Conservation (phyloP, 1,140 invertebrate species). For the Eupristina koningsbergeri region DNA sequence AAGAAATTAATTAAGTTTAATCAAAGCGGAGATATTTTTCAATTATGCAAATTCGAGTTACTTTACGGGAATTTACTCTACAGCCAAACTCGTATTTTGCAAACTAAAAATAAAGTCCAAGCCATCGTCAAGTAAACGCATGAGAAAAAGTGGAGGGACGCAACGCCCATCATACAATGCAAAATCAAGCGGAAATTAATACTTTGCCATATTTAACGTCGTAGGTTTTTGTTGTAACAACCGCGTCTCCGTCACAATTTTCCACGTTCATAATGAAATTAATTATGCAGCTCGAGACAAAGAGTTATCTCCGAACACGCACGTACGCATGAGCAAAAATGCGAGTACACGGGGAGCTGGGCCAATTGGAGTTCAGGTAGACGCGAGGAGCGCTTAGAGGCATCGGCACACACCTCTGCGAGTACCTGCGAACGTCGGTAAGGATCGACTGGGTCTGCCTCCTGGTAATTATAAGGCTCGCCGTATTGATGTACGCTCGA, state of each 20-base stretch:
- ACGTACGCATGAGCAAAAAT: neutral
- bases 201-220: neutral
- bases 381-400: neutral
- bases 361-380: neutral
- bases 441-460: neutral
- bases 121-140: neutral
- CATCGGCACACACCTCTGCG: constrained; percentile 27
- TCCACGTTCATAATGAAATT: neutral
- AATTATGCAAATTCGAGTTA: neutral
- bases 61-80: neutral
- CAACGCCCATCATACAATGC: neutral
- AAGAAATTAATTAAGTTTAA: neutral
- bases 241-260: neutral
- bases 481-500: constrained; percentile 38
- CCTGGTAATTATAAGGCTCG: constrained; percentile 38
- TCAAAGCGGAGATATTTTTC: neutral
- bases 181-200: neutral
- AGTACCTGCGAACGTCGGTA: neutral
- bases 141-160: neutral
- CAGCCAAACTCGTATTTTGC: no score
- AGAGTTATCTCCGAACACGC: neutral
- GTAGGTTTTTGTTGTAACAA: no score
- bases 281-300: constrained; percentile 25
- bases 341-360: neutral
- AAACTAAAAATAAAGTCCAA: no score